Conservation (phyloP, 2,797 vertebrate genomes). For the Xiphorhynchus erythropygius region DNA sequence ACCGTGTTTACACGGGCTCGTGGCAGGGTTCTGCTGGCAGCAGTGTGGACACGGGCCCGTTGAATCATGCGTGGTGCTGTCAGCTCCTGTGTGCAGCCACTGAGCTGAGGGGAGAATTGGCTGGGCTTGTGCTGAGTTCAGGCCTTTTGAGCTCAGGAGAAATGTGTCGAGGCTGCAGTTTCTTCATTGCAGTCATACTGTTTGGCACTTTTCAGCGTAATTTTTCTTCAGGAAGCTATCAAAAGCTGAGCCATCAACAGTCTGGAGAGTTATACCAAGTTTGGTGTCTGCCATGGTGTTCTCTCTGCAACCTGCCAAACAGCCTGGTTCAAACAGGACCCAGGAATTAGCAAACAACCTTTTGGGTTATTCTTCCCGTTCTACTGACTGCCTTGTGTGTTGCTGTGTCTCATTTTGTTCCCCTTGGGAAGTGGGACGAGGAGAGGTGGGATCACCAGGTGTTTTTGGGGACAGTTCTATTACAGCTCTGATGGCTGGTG, state of each 20-base stretch:
- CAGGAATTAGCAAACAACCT: not conserved
- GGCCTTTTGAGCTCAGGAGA: constrained; percentile 28
- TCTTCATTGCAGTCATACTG: constrained; percentile 13
- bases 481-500: not conserved
- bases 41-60: constrained; percentile 21
- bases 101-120: constrained; percentile 45
- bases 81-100: constrained; percentile 1
- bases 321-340: fast-evolving
- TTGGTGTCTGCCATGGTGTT: not conserved
- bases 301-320: not conserved
- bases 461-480: not conserved
- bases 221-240: constrained; percentile 71
- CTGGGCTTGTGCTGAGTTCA: constrained; percentile 41
- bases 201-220: constrained; percentile 62
- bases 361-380: not conserved
- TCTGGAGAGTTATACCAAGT: not conserved
- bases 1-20: constrained; percentile 47
- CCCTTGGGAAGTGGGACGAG: not conserved
- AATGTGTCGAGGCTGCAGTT: constrained; percentile 57
- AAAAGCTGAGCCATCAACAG: constrained; percentile 48
- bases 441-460: not conserved
- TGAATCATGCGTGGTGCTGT: constrained; percentile 30
- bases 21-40: constrained; percentile 14
- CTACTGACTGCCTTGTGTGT: not conserved
- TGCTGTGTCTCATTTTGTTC: not conserved